Evolutionary conservation across 2,113 vertebrate genomes (phyloP), one percentile per base, ranked within the genome.

Genomic region (Triplophysa dalaica): DNA sequence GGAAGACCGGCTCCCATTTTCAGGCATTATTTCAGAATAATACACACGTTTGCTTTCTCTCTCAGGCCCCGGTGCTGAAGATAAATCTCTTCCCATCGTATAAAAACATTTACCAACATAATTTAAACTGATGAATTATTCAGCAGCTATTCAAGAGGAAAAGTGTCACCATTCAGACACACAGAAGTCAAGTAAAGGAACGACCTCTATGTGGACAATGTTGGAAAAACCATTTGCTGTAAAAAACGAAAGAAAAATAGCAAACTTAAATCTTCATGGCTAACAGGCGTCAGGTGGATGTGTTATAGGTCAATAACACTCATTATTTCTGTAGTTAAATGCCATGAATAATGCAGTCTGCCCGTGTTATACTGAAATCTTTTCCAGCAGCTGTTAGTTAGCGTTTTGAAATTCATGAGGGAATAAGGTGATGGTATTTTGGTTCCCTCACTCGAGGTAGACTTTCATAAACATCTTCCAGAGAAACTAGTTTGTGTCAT

Each of bases 41-140:
- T 93, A 92, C 92, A 92, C 89, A 92, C 89, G 90, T 93, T 93
- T 90, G 87, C 88, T 87, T 88, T 83, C 85, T 88, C 81, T 85
- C 87, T 75, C 87, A 85, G 87, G 89, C 87, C 86, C 90, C 83
- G 83, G 87, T 85, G 88, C 86, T 84, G 80, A 88, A 92, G 89
- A 93, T 90, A 89, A 91, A 92, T 92, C 90, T 91, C 90, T 89
- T 87, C 87, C 69, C 81, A 87, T 89, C 88, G 88, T 89, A 91
- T 92, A 88, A 92, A 93, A 91, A 92, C 84, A 93, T 93, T 92
- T 93, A 90, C 89, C 85, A 87, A 90, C 89, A 92, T 91, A 90
- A 91, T 91, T 89, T 88, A 84, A 83, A 85, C 76, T 77, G 24
- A 85, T 93, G 89, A 92, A 93, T 93, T 88, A 92, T 93, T 90